Conservation (phyloP, 92 coral and sea anemone genomes). For the Phenganax stokvisi region DNA sequence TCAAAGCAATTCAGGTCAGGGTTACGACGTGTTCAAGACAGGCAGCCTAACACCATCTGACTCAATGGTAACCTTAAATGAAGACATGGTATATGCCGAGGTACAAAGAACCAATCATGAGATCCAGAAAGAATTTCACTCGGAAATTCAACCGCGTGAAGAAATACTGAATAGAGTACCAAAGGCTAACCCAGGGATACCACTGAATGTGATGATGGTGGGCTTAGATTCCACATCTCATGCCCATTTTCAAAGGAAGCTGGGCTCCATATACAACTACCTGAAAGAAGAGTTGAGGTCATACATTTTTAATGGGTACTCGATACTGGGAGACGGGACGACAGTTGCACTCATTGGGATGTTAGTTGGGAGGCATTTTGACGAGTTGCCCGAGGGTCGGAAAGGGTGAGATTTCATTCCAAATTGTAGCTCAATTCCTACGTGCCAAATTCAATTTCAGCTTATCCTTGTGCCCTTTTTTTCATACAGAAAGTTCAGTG, state of each 20-base stretch:
- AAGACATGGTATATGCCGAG: slow-evolving; percentile 52
- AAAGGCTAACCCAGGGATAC: slow-evolving; percentile 51
- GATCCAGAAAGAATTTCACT: slow-evolving; percentile 54
- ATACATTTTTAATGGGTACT: slow-evolving; percentile 49
- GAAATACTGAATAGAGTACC: slow-evolving; percentile 39
- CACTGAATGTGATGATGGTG: slow-evolving; percentile 56
- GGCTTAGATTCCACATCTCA: slow-evolving; percentile 69
- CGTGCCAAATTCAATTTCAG: neutral
- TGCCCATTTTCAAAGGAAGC: slow-evolving; percentile 57
- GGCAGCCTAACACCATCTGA: slow-evolving; percentile 52
- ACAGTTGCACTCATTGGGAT: slow-evolving; percentile 56
- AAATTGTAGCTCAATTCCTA: neutral
- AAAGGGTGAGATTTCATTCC: slow-evolving; percentile 36
- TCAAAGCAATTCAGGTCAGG: slow-evolving; percentile 40
- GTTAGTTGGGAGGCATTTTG: slow-evolving; percentile 55
- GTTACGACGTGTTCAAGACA: slow-evolving; percentile 43
- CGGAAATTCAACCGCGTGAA: slow-evolving; percentile 46
- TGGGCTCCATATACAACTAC: slow-evolving; percentile 50
- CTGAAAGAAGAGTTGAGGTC: slow-evolving; percentile 50
- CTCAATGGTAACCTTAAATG: slow-evolving; percentile 46
- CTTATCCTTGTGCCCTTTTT: neutral
- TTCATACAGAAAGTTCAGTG: slow-evolving; percentile 7
- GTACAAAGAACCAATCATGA: slow-evolving; percentile 41
- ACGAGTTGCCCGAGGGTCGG: slow-evolving; percentile 61
- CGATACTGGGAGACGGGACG: slow-evolving; percentile 67